Base-by-base conservation (phyloP, 2,797 vertebrate genomes). In the Simalia tracyae region DNA sequence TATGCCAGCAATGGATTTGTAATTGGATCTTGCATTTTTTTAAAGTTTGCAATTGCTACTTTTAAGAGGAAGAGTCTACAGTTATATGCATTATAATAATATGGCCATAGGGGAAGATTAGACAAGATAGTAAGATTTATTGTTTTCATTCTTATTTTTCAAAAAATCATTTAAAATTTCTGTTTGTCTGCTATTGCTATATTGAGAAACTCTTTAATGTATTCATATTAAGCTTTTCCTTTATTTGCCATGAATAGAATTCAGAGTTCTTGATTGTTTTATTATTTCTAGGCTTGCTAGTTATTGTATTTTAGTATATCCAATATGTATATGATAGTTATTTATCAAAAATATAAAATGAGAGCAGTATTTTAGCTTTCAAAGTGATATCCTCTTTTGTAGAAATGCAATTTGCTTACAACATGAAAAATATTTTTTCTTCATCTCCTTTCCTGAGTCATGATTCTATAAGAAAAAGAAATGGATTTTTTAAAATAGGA, bases 231-330 rank as follows among this genome's bases (percentile, higher is more conserved):
- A 26, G 1, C 11, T 68, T 88, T 88, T 46, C 17, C 26, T 88
- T 26, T 54, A 84, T 28, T 24, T 90, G 59, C 15, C 36, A 84
- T 36, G 60, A 36, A 66, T 11, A 66, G 36, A 19, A 6, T 86
- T 86, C 7, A 31, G 90, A 66, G 22, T 66, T 90, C 5, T 90
- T 84, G 46, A 84, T 56, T 90, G 15, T 63, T 90, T 85, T 85
- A 66, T 85, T 85, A 66, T 10, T 64, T 26, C 81, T 86, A 72
- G 50, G 2, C 54, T 72, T 89, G 19, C 50, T 66, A 26, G 19
- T 36, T 36, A 61, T 63, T 22, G 11, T 90, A 5, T 28, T 56
- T 8, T 50, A 56, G 50, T 54, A 24, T 64, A 85, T n/a, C 3
- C 42, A 36, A 86, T 86, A 56, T 36, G 36, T 36, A 36, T 36